Base-by-base conservation (phyloP, 2,888 invertebrate genomes). In the Oscheius onirici region DNA sequence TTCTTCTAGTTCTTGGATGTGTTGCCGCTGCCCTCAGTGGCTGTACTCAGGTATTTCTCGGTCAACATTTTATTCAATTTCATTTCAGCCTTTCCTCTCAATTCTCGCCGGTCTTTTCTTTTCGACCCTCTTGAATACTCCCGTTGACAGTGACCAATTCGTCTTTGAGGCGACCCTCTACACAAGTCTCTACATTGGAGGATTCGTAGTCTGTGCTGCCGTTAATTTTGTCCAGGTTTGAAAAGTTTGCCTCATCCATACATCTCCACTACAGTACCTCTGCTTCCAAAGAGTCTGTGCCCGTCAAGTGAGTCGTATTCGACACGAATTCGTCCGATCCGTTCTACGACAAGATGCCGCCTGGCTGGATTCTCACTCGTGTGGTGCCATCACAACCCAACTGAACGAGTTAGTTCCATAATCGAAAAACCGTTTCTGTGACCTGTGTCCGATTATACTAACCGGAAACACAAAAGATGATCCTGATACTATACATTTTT, bases 301-400 rank as follows among this genome's bases (percentile, higher is more conserved):
- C 13, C 69, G 80, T 20, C 74, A 81, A 15, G 79, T 79, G 13
- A 61, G 77, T 28, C 73, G 74, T 67, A 71, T 82, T 65, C 72
- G 79, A 15, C 72, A 76, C 13, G 54, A 75, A 10, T 81, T 74
- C 71, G 70, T 83, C 52, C 58, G 69, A 26, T 76, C 81, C 0
- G 72, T 83, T 1, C 70, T 83, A 1, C 65, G 82, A 44, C 83
- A 83, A 49, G 80, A 83, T 69, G 77, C 81, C 11, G 83, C 80
- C 2, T 83, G 81, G 81, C 80, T 79, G 65, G 83, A 83, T 51
- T 75, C 73, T 26, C 74, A 82, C 68, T 80, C 80, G 51, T 77
- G 77, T n/a, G 83, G 83, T 41, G 72, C 74, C 0, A 55, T 83
- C 52, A 79, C 81, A 0, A 81, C 80, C 0, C 76, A 72, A 28